Evolutionary conservation across 2,797 vertebrate species (phyloP).

Genomic region (Acrocephalus scirpaceus): DNA sequence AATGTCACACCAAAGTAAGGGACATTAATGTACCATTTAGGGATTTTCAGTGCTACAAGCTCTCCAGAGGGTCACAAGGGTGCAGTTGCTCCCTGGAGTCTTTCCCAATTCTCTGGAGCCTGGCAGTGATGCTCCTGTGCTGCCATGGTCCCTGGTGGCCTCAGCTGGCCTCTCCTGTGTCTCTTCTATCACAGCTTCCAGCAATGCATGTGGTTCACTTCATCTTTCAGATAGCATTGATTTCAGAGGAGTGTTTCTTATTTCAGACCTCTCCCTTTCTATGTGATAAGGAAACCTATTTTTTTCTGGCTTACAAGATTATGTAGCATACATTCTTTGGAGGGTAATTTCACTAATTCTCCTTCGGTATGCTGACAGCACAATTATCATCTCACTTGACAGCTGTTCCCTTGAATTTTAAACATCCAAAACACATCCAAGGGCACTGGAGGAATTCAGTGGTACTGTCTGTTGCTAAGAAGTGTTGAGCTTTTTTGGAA

Average conservation of each 20-base stretch:
- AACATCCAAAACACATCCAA: constrained; percentile 9
- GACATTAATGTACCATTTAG: rapidly evolving
- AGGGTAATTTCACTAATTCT: constrained; percentile 36
- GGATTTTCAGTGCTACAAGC: neutral
- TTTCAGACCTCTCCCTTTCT: neutral
- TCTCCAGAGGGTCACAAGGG: neutral
- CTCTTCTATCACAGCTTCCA: neutral
- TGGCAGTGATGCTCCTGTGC: neutral
- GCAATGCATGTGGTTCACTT: neutral
- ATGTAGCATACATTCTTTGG: neutral
- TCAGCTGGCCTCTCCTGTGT: neutral
- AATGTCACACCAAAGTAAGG: neutral
- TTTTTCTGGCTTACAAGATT: neutral
- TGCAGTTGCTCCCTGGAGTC: neutral
- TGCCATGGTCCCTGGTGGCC: neutral
- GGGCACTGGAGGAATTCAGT: neutral
- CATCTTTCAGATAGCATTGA: neutral
- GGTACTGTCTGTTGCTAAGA: neutral
- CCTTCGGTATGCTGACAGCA: neutral
- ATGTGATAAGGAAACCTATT: neutral
- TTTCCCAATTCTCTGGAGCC: neutral
- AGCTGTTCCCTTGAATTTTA: constrained; percentile 50
- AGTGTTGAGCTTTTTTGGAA: neutral
- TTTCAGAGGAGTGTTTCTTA: neutral
- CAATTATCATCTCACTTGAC: constrained; percentile 38